Percentiles rank a stretch among this genome's conserved stretches.
These are phyloP conservation scores for Schizopygopsis pylzovi DNA, from an alignment of 2,797 vertebrate genomes.

Conservation along the genomic window DNA sequence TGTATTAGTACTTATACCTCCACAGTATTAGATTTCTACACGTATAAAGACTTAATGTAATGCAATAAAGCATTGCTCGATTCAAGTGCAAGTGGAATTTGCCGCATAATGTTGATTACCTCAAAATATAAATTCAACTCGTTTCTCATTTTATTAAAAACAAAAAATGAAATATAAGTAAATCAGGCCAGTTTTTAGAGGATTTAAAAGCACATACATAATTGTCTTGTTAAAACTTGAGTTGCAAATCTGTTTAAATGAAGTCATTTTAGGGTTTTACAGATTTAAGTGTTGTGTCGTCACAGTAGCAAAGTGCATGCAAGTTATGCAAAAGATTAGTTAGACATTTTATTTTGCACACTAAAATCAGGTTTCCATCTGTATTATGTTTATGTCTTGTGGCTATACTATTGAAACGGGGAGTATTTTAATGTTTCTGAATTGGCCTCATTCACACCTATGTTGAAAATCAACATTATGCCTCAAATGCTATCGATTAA, in stretches of 20 bases:
- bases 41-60: background rate
- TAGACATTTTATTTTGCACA: background rate
- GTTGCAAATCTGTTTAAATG: background rate
- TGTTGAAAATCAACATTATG: background rate
- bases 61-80: background rate
- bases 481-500: background rate
- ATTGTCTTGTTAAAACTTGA: background rate
- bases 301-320: background rate
- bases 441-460: background rate
- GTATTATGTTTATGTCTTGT: background rate
- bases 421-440: slow-evolving; percentile 1
- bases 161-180: background rate
- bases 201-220: background rate
- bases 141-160: background rate
- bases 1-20: background rate
- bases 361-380: background rate
- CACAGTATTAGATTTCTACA: background rate
- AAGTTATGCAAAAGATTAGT: background rate
- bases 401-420: background rate
- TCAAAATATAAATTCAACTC: background rate
- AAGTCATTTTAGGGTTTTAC: background rate
- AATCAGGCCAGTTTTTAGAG: background rate
- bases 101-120: background rate
- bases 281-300: background rate
- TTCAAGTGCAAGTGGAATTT: background rate